Evolutionary conservation across 2,888 invertebrate species (phyloP), one percentile per base, ranked within the genome.

Genomic region (Coenonympha arcania): DNA sequence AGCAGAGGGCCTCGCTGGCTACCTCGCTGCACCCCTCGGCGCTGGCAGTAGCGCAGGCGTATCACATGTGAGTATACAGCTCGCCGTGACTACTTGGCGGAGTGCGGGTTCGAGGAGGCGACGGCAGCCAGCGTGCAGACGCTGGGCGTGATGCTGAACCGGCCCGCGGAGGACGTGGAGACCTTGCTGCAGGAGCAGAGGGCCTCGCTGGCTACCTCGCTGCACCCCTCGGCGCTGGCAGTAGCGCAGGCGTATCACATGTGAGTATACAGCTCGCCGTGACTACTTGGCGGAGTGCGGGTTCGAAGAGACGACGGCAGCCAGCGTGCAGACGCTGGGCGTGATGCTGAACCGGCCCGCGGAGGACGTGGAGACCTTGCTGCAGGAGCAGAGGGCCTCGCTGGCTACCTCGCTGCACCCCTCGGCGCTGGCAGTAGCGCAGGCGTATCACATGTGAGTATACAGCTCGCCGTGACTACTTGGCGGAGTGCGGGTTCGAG

Each of bases 71-170:
- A 79, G 81, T 80, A 16, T 24, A 6, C 11, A 13, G 5, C n/a
- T n/a, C n/a, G 76, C 81, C 4, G 66, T 86, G 15, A 57, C 73
- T 87, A 86, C 64, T 63, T 87, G 45, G 77, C 86, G 0, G 83
- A 86, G 54, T 78, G 76, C 49, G 87, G 87, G 0, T 85, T 83
- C 59, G 73, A 79, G 1, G 85, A 85, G 47, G 82, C 85, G 0
- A 36, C 63, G 1, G 3, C 69, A 0, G 81, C 79, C 2, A 70
- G 80, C 42, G 67, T 73, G 8, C 65, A 69, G 22, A 68, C 77
- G 0, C 61, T 87, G 15, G 57, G 69, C 30, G 63, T 66, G 31
- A 75, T 83, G 65, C 63, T 87, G 49, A 85, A 86, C 71, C 66
- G 84, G 0, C 44, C 77, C 0, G 57, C 59, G 1, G 62, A 70